These are phyloP conservation scores for Mohoua ochrocephala DNA, from an alignment of 2,113 vertebrate species.

Conservation along the genomic window DNA sequence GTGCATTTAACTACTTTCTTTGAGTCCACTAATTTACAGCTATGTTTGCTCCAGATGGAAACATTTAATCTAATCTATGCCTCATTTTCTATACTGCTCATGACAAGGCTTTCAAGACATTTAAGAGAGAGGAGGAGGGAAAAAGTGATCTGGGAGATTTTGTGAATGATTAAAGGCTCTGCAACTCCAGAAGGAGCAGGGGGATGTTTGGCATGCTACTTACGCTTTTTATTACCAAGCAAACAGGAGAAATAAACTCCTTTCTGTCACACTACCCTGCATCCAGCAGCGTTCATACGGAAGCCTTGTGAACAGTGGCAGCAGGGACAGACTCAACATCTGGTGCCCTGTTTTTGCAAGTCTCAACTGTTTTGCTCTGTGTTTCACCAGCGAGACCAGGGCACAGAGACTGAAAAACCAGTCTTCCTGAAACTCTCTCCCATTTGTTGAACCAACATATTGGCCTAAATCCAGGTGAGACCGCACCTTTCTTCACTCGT, in stretches of 20 bases:
- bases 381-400: neutral
- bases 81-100: conserved; percentile 2
- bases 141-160: neutral
- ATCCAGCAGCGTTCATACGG: fast-evolving
- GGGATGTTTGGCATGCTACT: neutral
- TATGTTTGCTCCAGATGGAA: conserved; percentile 37
- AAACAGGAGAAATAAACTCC: neutral
- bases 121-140: neutral
- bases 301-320: neutral
- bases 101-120: conserved; percentile 25
- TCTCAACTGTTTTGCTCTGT: neutral
- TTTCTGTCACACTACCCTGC: neutral
- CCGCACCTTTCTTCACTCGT: neutral
- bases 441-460: neutral
- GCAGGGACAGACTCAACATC: neutral
- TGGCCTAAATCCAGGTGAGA: neutral
- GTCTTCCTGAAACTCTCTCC: neutral
- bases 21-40: neutral
- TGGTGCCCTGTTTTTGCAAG: neutral
- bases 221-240: neutral
- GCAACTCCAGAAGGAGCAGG: neutral
- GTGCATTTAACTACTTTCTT: conserved; percentile 26
- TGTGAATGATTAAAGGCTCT: neutral
- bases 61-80: conserved; percentile 41
- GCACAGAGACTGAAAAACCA: neutral